Evolutionary conservation across 2,797 vertebrate species (phyloP), one percentile per base, ranked within the genome.

Genomic region (Tiaroga cobitis): DNA sequence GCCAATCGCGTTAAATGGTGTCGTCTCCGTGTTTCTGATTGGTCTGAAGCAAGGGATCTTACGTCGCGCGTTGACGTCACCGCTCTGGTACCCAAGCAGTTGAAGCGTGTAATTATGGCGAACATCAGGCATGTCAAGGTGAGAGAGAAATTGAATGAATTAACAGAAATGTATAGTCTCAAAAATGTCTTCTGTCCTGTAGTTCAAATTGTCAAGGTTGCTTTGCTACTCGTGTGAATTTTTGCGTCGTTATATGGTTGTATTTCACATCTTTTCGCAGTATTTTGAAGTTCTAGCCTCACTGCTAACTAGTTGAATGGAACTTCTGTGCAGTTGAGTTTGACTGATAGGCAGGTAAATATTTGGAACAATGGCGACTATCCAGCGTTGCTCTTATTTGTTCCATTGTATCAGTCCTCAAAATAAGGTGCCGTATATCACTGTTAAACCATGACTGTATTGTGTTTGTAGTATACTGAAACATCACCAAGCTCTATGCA

Each of bases 91-190:
- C 18, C 10, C 41, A n/a, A 46, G 79, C 37, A 3, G 43, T 41
- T 13, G 59, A 51, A 9, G 76, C 0, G 49, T 32, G 9, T 86
- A 34, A 94, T 93, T 74, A 96, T 96, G 95, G 95, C 95, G 94
- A 95, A 95, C 80, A 94, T 96, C 88, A 93, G 95, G 32, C 93
- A 93, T 59, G 89, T 96, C 91, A 96, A 96, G 95, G 95, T 96
- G 95, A 95, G 63, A 63, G 26, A 83, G 76, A 6, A 29, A 2
- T 5, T 43, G 65, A 81, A 1, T 18, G 18, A 3, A 80, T 63
- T 34, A 2, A 43, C n/a, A 5, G 5, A 75, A 21, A 26, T n/a
- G 3, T 39, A 70, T 9, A 5, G 13, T 18, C 8, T 46, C 4
- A 32, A 1, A 21, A 46, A 21, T n/a, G 39, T 16, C 1, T 15